Evolutionary conservation across 1,140 invertebrate genomes (phyloP).

Genomic region (Megathymus violae): DNA sequence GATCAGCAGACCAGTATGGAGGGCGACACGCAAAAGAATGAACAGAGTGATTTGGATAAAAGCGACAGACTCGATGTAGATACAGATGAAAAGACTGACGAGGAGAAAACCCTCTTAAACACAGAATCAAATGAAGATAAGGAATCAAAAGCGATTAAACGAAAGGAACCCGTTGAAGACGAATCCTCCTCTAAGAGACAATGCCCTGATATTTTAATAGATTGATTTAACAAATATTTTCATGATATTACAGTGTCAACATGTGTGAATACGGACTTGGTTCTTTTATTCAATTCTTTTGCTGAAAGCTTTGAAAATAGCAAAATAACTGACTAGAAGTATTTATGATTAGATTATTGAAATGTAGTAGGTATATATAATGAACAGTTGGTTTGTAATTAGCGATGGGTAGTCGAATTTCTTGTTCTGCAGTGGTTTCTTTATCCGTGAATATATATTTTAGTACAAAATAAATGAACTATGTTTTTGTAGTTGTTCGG

Average conservation of each 20-base stretch:
- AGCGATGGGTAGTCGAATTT: constrained; percentile 43
- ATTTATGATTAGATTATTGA: constrained; percentile 69
- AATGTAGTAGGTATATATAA: constrained; percentile 48
- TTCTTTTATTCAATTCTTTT: constrained; percentile 48
- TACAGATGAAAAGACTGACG: constrained; percentile 55
- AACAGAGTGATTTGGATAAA: constrained; percentile 29
- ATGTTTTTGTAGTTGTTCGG: constrained; percentile 41
- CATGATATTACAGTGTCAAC: constrained; percentile 40
- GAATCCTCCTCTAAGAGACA: constrained; percentile 72
- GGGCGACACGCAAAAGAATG: constrained; percentile 3
- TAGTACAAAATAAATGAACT: constrained; percentile 51
- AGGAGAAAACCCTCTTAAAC: constrained; percentile 31
- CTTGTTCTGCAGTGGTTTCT: constrained; percentile 35
- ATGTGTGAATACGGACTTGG: constrained; percentile 53
- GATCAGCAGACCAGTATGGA: constrained; percentile 36
- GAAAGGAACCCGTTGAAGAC: constrained; percentile 69
- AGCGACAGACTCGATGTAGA: constrained; percentile 48
- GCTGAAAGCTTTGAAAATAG: constrained; percentile 60
- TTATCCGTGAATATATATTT: constrained; percentile 44
- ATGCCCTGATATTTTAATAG: constrained; percentile 51
- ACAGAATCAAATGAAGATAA: constrained; percentile 48
- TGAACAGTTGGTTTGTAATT: constrained; percentile 46
- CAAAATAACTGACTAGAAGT: constrained; percentile 57
- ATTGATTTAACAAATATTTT: constrained; percentile 30
- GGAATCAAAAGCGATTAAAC: constrained; percentile 62